Evolutionary conservation across 1,140 invertebrate species (phyloP).

Genomic region (Hetaerina americana): DNA sequence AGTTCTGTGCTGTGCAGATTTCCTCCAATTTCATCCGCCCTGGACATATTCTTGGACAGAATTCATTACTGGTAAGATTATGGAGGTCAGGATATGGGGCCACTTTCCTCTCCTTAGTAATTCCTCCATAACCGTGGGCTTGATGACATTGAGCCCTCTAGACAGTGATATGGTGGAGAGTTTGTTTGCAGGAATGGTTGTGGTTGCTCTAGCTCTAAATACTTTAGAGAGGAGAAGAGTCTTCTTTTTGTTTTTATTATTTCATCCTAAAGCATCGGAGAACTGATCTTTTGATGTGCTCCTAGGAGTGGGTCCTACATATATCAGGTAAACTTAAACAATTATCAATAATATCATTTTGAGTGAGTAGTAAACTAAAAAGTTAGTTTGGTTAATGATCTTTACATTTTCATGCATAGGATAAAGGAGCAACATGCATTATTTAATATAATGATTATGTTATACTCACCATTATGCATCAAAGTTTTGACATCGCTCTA

Average conservation of each 20-base stretch:
- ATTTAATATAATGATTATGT: no score
- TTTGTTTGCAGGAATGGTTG: background rate
- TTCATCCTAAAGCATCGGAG: background rate
- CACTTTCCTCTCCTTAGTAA: background rate
- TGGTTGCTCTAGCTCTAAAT: background rate
- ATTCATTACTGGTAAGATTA: background rate
- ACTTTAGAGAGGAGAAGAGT: background rate
- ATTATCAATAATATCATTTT: no score
- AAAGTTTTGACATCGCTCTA: no score
- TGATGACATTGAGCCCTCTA: background rate
- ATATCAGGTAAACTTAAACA: no score
- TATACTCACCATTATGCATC: no score
- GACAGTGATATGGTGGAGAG: background rate
- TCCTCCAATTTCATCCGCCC: background rate
- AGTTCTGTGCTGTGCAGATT: no score
- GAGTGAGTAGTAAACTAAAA: no score
- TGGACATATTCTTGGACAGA: no score
- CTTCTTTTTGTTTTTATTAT: background rate
- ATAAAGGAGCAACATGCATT: no score
- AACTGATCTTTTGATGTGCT: background rate
- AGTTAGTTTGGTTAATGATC: no score
- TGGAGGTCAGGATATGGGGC: background rate
- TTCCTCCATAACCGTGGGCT: background rate
- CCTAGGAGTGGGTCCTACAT: background rate
- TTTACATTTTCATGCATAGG: no score